These are phyloP conservation scores for Alsophila aescularia DNA, from an alignment of 2,888 invertebrate species.

Conservation along the genomic window DNA sequence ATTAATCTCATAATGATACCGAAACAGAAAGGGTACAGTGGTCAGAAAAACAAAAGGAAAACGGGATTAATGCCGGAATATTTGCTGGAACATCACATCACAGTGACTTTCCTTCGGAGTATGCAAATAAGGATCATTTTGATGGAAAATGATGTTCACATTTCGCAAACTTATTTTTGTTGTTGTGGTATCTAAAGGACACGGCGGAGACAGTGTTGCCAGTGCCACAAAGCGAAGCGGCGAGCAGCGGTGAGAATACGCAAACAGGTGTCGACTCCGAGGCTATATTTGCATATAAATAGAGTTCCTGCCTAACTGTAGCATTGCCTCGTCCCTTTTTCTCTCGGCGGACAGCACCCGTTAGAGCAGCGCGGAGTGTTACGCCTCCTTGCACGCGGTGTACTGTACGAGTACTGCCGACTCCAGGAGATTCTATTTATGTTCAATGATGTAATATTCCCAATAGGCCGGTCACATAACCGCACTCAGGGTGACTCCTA, in stretches of 20 bases:
- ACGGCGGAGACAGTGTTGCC: constrained; percentile 73
- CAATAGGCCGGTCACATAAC: constrained; percentile 61
- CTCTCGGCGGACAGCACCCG: constrained; percentile 61
- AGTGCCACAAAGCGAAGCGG: constrained; percentile 74
- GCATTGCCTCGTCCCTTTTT: constrained; percentile 77
- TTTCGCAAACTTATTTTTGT: constrained; percentile 48
- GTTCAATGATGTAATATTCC: constrained; percentile 75
- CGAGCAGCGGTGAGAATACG: constrained; percentile 79
- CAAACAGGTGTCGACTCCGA: constrained; percentile 84
- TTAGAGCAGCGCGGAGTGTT: constrained; percentile 70
- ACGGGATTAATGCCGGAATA: constrained; percentile 14
- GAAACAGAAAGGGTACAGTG: constrained; percentile 49
- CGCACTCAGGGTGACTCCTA: constrained; percentile 51
- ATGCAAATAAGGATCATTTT: constrained; percentile 42
- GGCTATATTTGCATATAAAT: constrained; percentile 85
- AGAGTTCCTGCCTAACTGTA: constrained; percentile 85
- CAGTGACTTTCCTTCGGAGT: constrained; percentile 21
- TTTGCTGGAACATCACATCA: constrained; percentile 3
- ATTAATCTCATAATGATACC: constrained; percentile 47
- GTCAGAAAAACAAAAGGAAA: constrained; percentile 48
- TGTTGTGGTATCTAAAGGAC: constrained; percentile 72
- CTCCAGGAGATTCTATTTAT: constrained; percentile 82
- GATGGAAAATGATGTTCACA: constrained; percentile 37
- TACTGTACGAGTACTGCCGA: constrained; percentile 63
- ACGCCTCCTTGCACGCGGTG: constrained; percentile 73